phyloP scores from a whole-genome alignment of 2,113 vertebrate genomes.

The Heterocephalus glaber region DNA sequence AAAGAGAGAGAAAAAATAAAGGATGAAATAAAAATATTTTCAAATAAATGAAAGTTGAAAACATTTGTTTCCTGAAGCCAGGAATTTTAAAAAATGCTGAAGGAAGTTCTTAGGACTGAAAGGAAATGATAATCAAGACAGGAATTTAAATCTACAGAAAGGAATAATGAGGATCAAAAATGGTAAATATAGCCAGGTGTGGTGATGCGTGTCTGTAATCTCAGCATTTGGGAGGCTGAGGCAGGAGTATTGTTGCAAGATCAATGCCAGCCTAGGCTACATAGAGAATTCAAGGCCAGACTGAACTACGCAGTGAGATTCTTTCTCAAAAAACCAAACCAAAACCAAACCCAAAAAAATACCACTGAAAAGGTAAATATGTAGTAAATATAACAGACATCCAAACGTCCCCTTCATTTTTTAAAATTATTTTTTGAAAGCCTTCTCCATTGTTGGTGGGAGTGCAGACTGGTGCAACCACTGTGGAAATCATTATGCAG shows the following conservation, averaged over 20 bases:
- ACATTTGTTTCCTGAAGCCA: not conserved
- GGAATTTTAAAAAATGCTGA: not conserved
- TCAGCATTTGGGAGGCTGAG: not conserved
- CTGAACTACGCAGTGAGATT: not conserved
- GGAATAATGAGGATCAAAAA: not conserved
- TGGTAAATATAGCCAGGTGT: not conserved
- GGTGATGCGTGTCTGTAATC: not conserved
- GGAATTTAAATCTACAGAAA: not conserved
- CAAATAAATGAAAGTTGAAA: not conserved
- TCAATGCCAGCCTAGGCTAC: not conserved
- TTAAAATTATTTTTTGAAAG: no score
- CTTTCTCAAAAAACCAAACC: not conserved
- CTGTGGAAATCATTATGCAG: no score
- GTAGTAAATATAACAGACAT: not conserved
- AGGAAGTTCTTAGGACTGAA: not conserved
- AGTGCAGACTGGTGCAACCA: no score
- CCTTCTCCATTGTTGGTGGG: no score
- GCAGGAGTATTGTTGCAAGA: not conserved
- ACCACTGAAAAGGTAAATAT: not conserved
- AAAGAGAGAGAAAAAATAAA: not conserved
- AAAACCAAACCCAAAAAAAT: no score
- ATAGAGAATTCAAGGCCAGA: no score
- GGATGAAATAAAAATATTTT: not conserved
- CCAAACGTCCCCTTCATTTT: not conserved
- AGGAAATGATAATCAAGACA: not conserved